Evolutionary conservation across 2,797 vertebrate species (phyloP).

Genomic region (Peromyscus attwateri): DNA sequence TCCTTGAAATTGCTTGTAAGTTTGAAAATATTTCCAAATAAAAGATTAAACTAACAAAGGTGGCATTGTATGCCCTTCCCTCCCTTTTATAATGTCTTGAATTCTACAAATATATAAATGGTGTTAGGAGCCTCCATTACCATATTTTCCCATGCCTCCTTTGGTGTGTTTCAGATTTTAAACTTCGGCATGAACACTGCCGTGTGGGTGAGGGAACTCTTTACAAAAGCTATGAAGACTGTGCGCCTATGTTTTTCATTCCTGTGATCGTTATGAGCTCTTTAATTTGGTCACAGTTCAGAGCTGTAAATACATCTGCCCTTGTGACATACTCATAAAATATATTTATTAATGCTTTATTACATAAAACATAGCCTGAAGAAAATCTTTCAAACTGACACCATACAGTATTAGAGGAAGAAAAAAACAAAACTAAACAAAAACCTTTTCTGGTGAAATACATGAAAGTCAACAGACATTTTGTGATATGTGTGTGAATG

Average conservation of each 20-base stretch:
- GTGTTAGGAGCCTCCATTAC: slow-evolving; percentile 4
- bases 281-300: slow-evolving; percentile 71
- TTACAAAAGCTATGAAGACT: slow-evolving; percentile 36
- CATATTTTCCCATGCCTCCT: background rate
- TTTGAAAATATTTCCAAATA: slow-evolving; percentile 56
- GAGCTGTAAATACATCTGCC: slow-evolving; percentile 64
- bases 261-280: background rate
- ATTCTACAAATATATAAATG: slow-evolving; percentile 34
- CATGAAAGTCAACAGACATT: slow-evolving; percentile 65
- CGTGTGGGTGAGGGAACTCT: background rate
- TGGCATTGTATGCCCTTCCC: background rate
- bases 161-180: background rate
- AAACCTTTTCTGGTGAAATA: slow-evolving; percentile 64
- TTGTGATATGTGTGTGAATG: background rate
- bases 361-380: slow-evolving; percentile 54
- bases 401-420: background rate
- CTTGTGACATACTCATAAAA: slow-evolving; percentile 73
- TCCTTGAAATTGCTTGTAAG: background rate
- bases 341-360: slow-evolving; percentile 65
- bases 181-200: background rate
- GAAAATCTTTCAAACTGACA: slow-evolving; percentile 68
- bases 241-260: background rate
- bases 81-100: background rate
- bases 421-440: background rate
- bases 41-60: slow-evolving; percentile 13